Evolutionary conservation across 2,797 vertebrate species (phyloP).

Genomic region (Echiichthys vipera): DNA sequence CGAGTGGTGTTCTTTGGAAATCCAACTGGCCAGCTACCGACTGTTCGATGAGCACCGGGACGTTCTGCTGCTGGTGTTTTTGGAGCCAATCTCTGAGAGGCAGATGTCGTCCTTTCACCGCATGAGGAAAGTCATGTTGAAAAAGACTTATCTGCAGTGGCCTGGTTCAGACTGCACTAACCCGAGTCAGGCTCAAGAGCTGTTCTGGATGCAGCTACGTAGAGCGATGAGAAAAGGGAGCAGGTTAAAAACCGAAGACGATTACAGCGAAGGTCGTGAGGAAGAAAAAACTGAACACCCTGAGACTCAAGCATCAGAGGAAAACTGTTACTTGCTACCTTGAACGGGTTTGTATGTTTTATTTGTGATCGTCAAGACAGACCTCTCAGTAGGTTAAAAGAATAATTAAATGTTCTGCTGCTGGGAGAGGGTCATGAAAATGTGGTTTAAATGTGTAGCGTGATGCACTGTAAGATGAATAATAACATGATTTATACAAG

Average conservation of each 20-base stretch:
- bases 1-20: conserved; percentile 92
- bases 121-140: conserved; percentile 91
- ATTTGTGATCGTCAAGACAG: background rate
- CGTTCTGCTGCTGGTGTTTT: conserved; percentile 88
- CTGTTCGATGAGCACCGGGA: conserved; percentile 90
- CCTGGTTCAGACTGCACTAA: conserved; percentile 78
- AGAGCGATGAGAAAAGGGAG: conserved; percentile 79
- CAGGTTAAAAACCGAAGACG: conserved; percentile 50
- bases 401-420: background rate
- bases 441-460: conserved; percentile 6
- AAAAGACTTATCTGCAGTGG: conserved; percentile 91
- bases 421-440: background rate
- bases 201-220: conserved; percentile 89
- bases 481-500: background rate
- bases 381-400: background rate
- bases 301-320: conserved; percentile 47
- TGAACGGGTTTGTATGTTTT: conserved; percentile 30
- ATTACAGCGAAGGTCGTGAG: background rate
- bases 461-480: background rate
- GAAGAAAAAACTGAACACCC: conserved; percentile 32
- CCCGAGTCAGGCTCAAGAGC: conserved; percentile 79
- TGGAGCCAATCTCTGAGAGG: conserved; percentile 85
- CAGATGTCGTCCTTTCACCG: conserved; percentile 88
- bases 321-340: conserved; percentile 63
- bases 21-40: conserved; percentile 90